phyloP scores from a whole-genome alignment of 2,113 vertebrate species.

The Atrichornis clamosus region DNA sequence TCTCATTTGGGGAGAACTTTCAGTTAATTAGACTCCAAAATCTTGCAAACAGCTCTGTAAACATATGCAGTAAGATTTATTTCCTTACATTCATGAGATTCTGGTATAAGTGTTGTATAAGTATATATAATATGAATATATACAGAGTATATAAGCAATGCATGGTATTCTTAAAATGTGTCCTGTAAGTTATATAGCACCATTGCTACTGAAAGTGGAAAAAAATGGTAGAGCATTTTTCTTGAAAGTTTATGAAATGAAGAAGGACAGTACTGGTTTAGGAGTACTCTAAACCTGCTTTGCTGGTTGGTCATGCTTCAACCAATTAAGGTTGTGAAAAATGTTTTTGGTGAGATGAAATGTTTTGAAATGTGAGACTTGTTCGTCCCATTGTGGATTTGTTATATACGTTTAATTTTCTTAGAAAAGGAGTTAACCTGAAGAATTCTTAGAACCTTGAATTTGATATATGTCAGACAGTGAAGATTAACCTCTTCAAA shows the following conservation, averaged over 20 bases:
- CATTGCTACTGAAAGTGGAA: background rate
- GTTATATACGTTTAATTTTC: background rate
- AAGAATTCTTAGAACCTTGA: background rate
- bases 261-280: background rate
- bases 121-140: background rate
- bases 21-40: slow-evolving; percentile 5
- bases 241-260: background rate
- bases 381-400: background rate
- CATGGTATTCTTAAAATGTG: background rate
- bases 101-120: background rate
- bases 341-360: background rate
- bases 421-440: background rate
- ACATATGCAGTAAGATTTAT: background rate
- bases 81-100: background rate
- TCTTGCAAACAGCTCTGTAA: background rate
- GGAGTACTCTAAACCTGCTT: background rate
- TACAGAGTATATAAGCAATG: background rate
- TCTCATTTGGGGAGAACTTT: background rate
- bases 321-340: background rate
- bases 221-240: background rate
- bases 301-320: background rate
- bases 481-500: background rate
- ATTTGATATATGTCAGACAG: background rate
- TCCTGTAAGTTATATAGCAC: background rate
- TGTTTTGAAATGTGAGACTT: background rate